Conservation (phyloP, 1,140 invertebrate genomes). For the Idris sp. region DNA sequence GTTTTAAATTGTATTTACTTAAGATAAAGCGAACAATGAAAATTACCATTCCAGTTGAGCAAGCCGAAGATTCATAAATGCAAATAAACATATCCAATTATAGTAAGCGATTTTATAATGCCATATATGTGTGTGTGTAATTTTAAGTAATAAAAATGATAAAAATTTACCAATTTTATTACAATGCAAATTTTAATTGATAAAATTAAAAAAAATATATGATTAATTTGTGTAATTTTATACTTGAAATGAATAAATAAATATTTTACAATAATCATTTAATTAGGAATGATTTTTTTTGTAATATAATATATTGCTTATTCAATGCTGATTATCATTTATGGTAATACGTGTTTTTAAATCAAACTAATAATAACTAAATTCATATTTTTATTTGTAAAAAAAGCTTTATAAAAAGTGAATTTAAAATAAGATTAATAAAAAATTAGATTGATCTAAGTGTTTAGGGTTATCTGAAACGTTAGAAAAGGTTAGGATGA, state of each 20-base stretch:
- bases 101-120: neutral
- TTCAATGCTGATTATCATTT: too few relatives aligned
- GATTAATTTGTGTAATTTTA: neutral
- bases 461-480: constrained; percentile 44
- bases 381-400: neutral
- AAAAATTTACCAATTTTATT: neutral
- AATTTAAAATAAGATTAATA: constrained; percentile 7
- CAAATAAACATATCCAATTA: constrained; percentile 15
- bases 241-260: neutral
- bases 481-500: constrained; percentile 48
- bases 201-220: neutral
- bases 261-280: neutral
- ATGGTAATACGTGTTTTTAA: too few relatives aligned
- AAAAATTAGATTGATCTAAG: constrained; percentile 3
- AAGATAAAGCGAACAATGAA: constrained; percentile 27
- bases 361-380: too few relatives aligned
- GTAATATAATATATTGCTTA: too few relatives aligned
- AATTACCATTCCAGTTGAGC: constrained; percentile 20
- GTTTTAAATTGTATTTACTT: constrained; percentile 2
- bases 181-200: neutral
- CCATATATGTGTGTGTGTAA: too few relatives aligned
- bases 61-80: constrained; percentile 11
- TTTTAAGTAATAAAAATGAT: neutral
- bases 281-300: too few relatives aligned
- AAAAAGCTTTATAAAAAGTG: constrained; percentile 12